Conservation (phyloP, 1,140 invertebrate genomes). For the Formica selysi region DNA sequence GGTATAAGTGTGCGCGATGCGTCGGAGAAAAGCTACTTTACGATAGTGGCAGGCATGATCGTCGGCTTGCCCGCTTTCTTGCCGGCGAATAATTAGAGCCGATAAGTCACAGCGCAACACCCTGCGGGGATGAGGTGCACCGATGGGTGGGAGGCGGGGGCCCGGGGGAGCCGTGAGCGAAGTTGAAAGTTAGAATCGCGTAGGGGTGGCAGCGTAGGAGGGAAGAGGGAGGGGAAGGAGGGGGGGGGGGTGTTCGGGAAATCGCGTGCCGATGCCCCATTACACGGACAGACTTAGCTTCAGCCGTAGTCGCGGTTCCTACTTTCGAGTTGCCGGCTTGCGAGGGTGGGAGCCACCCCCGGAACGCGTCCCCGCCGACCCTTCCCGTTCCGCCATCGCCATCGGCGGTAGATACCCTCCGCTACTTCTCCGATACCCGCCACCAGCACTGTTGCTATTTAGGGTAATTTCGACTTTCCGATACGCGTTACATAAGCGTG, state of each 20-base stretch:
- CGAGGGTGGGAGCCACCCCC: constrained; percentile 71
- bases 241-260: constrained; percentile 70
- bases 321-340: constrained; percentile 81
- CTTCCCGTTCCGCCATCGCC: constrained; percentile 9
- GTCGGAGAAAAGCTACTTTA: constrained; percentile 81
- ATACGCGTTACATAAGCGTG: constrained; percentile 68
- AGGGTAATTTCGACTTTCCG: constrained; percentile 81
- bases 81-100: constrained; percentile 84
- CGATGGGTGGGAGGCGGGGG: constrained; percentile 56
- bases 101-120: constrained; percentile 85
- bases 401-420: constrained; percentile 56
- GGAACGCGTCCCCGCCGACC: constrained; percentile 10
- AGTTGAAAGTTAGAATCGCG: constrained; percentile 80
- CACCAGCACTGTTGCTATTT: constrained; percentile 81
- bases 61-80: constrained; percentile 81
- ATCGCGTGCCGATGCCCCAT: constrained; percentile 85
- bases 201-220: constrained; percentile 50
- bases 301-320: constrained; percentile 82
- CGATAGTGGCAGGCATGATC: constrained; percentile 81
- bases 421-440: constrained; percentile 68
- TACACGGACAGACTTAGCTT: constrained; percentile 84
- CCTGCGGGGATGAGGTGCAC: constrained; percentile 75
- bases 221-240: constrained; percentile 58
- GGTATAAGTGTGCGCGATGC: constrained; percentile 64
- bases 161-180: constrained; percentile 62